phyloP scores from a whole-genome alignment of 1,140 invertebrate genomes.

The Campoletis sonorensis region DNA sequence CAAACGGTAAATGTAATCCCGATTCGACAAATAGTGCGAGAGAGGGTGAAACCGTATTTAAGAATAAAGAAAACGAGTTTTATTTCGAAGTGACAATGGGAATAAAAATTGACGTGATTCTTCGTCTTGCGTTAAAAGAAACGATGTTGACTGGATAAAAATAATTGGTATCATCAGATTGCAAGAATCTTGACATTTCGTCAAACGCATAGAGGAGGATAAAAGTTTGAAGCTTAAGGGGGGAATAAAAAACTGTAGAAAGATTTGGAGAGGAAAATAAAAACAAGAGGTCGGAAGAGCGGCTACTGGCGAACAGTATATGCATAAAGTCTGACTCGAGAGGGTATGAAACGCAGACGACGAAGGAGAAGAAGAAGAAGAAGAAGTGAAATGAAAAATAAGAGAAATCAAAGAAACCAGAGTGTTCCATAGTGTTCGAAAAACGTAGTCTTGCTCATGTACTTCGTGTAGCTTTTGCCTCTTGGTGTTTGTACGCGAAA shows the following conservation, averaged over 20 bases:
- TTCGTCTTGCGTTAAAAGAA: no score
- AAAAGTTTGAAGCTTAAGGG: constrained; percentile 39
- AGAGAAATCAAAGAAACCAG: constrained; percentile 38
- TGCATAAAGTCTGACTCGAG: constrained; percentile 22
- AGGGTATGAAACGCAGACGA: constrained; percentile 19
- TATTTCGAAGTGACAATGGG: no score
- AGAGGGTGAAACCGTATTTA: no score
- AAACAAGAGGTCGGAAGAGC: constrained; percentile 46
- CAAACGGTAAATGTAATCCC: background rate
- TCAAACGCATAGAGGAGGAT: background rate
- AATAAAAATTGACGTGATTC: no score
- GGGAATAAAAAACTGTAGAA: constrained; percentile 22
- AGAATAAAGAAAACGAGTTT: background rate
- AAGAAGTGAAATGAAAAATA: constrained; percentile 21
- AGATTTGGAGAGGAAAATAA: constrained; percentile 44
- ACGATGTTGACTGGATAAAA: no score
- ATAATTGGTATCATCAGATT: background rate
- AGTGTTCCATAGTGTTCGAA: background rate
- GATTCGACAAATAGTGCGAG: background rate
- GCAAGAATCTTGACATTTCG: background rate
- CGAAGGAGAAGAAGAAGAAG: background rate
- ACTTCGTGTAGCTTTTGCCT: background rate
- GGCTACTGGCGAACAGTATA: constrained; percentile 19
- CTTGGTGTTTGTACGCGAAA: constrained; percentile 6
- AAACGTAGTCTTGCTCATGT: background rate